Evolutionary conservation across 1,140 invertebrate genomes (phyloP), one percentile per base, ranked within the genome.

Genomic region (Euschistus heros): DNA sequence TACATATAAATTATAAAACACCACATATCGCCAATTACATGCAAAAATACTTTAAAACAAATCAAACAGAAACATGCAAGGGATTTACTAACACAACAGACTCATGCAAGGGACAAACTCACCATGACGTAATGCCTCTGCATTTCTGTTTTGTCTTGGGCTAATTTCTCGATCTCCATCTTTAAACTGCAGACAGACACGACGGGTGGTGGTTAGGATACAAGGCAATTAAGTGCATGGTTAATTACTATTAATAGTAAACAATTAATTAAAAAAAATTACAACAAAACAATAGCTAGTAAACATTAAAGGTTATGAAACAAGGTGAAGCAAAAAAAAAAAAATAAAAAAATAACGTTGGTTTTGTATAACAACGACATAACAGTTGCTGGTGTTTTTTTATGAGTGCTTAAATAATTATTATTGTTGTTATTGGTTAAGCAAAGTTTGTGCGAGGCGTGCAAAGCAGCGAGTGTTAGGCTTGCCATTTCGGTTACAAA

Each of bases 111-210:
- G 67, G 44, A 42, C 30, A 37, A 26, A 84, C 86, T 89, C 84
- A 95, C 92, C 94, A 97, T 97, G 71, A 96, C 93, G 82, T 96
- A 97, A 85, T 97, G 92, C 78, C 93, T 85, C 79, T 96, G 93
- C 86, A 96, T 97, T 84, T 97, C 93, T 70, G 92, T 96, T 84
- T 98, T 98, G 80, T 98, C 95, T 79, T 88, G 91, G 68, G 90
- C 91, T 75, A 98, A 80, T 82, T 98, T 98, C 81, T 98, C 94
- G 80, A 87, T 90, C 83, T 91, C 88, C 80, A 91, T 81, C 83
- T 91, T 91, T 73, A 91, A 82, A 78, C 88, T 90, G 70, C 57
- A 70, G 65, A 67, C 44, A 66, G 55, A 68, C 54, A 66, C 55
- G 62, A 66, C 20, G 65, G 69, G 71, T 70, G 54, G 47, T 62